A percentile compares a stretch with the other conserved stretches of the same genome.
phyloP scores from a whole-genome alignment of 2,113 vertebrate species.

The Numida meleagris region DNA sequence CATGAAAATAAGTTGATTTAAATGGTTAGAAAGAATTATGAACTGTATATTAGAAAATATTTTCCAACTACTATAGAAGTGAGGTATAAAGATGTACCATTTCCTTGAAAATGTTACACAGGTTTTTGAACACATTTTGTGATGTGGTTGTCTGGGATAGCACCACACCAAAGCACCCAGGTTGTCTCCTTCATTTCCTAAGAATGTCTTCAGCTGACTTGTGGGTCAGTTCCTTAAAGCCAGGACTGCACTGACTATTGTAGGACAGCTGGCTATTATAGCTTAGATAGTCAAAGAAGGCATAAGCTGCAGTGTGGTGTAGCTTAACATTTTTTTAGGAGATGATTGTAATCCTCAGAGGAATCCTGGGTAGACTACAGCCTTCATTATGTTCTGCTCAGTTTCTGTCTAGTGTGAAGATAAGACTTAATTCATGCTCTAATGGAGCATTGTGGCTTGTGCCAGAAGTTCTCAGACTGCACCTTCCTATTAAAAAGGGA shows the following conservation, averaged over 20 bases:
- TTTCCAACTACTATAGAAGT: not conserved
- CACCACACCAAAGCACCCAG: not conserved
- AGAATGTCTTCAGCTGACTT: not conserved
- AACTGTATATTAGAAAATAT: not conserved
- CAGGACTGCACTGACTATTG: not conserved
- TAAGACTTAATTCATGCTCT: not conserved
- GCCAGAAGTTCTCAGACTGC: not conserved
- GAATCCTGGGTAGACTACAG: not conserved
- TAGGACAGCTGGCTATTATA: not conserved
- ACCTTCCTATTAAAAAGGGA: not conserved
- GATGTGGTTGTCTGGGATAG: not conserved
- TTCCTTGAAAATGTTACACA: not conserved
- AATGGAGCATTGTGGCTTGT: not conserved
- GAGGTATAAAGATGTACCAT: not conserved
- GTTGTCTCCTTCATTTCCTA: not conserved
- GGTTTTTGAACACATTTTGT: not conserved
- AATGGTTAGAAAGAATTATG: not conserved
- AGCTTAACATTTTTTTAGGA: not conserved
- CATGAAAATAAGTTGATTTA: not conserved
- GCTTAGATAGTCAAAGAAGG: not conserved
- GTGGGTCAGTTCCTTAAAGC: not conserved
- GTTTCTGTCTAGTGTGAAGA: not conserved
- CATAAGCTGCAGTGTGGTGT: not conserved
- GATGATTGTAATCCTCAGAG: accelerated
- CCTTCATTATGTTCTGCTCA: not conserved